Percentiles rank a stretch among this genome's conserved stretches.
Evolutionary conservation across 1,140 invertebrate species (phyloP).

Genomic region (Drosophila parvula): DNA sequence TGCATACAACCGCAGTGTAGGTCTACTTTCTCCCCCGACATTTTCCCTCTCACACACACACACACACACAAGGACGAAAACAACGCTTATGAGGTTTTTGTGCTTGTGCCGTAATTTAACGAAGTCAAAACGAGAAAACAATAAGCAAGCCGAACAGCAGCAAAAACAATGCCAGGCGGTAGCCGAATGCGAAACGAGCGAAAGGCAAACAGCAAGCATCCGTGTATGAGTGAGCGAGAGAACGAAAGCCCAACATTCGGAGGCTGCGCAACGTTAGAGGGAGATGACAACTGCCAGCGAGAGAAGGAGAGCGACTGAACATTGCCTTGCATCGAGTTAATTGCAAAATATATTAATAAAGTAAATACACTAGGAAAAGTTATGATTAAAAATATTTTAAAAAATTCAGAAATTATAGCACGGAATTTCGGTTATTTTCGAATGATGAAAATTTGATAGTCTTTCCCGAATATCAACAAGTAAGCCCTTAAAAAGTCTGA

Average conservation of each 20-base stretch:
- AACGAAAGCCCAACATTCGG: slow-evolving; percentile 38
- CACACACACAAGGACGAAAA: slow-evolving; percentile 18
- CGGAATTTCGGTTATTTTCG: not conserved
- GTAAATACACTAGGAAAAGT: not conserved
- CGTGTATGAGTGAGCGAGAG: slow-evolving; percentile 37
- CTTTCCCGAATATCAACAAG: slow-evolving; percentile 1
- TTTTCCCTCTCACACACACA: not conserved
- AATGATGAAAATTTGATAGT: too few relatives aligned
- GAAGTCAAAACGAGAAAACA: slow-evolving; percentile 83
- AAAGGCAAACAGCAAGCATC: slow-evolving; percentile 14
- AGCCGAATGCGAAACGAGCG: slow-evolving; percentile 16
- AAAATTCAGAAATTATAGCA: not conserved
- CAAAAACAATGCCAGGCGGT: slow-evolving; percentile 27
- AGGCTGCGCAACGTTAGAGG: slow-evolving; percentile 65
- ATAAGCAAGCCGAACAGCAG: slow-evolving; percentile 63
- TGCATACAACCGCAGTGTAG: slow-evolving; percentile 24
- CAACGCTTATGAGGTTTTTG: slow-evolving; percentile 78
- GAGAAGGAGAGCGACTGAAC: not conserved
- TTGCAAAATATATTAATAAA: slow-evolving; percentile 7
- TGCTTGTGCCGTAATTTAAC: slow-evolving; percentile 82
- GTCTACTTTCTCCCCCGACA: not conserved
- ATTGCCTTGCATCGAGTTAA: not conserved
- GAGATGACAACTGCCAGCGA: slow-evolving; percentile 20
- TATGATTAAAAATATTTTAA: not conserved
- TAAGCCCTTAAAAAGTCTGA: slow-evolving; percentile 10